Evolutionary conservation across 2,797 vertebrate genomes (phyloP), one percentile per base, ranked within the genome.

Genomic region (Picus viridis): DNA sequence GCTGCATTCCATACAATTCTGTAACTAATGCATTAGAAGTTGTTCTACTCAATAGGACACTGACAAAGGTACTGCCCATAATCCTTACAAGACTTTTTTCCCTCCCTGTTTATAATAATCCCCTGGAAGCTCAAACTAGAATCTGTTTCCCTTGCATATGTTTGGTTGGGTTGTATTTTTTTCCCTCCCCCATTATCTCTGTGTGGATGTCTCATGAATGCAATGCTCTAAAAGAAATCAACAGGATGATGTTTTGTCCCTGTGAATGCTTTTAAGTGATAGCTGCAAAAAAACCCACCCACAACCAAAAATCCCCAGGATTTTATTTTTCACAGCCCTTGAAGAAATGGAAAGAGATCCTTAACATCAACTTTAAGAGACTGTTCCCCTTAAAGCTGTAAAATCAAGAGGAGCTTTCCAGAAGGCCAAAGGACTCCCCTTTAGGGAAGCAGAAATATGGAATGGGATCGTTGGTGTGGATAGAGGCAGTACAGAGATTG

Each of bases 21-120:
- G 81, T 90, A 87, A 90, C 84, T 83, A 93, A 94, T 88, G 69
- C 71, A 93, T 85, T 83, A 93, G 70, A 16, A 90, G 83, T 82
- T 95, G 76, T 86, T 96, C 34, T 57, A 57, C 86, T 89, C 67
- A 88, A 95, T 96, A 94, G 85, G 64, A 89, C 36, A 87, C 41
- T 93, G 70, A 88, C 67, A 95, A 43, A 95, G 83, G 65, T 77
- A 56, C 47, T 94, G 93, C 81, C 90, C 63, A 41, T 85, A 89
- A 80, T 75, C 84, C 88, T 93, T 93, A 94, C 95, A 93, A 72
- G 86, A 90, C 79, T 88, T 83, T 75, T 73, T 86, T 39, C 36
- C 79, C 57, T 91, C 77, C 29, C 62, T 87, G 80, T 95, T 83
- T 86, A 91, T 67, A 94, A 91, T 82, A 92, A 95, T 82, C 61